phyloP scores from a whole-genome alignment of 2,797 vertebrate genomes.

The Sebastolobus alascanus region DNA sequence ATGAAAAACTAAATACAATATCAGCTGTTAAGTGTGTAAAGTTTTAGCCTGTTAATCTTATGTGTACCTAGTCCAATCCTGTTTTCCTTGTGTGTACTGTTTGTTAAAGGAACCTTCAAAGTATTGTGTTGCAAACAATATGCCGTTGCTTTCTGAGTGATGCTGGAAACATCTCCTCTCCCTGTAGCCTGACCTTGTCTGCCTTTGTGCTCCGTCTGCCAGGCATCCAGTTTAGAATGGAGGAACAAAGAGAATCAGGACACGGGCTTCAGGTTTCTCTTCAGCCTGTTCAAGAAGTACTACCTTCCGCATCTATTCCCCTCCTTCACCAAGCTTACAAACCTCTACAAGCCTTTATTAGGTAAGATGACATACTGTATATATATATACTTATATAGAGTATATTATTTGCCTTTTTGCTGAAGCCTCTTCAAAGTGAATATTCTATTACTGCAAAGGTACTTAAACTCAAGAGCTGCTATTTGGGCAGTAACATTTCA shows the following conservation, averaged over 20 bases:
- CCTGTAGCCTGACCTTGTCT: conserved; percentile 67
- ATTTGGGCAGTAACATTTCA: background rate
- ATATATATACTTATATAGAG: background rate
- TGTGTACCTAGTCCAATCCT: background rate
- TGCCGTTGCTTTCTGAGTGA: conserved; percentile 33
- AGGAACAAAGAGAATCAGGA: conserved; percentile 96
- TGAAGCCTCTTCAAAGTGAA: conserved; percentile 10
- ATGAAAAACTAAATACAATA: background rate
- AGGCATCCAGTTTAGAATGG: conserved; percentile 99
- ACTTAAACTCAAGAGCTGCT: conserved; percentile 11
- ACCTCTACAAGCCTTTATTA: conserved; percentile 97
- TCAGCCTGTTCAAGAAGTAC: conserved; percentile 97
- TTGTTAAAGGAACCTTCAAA: conserved; percentile 41
- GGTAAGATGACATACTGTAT: conserved; percentile 83
- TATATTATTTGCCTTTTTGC: conserved; percentile 7
- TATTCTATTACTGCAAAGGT: conserved; percentile 5
- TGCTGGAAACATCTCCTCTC: conserved; percentile 46
- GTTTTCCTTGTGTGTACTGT: background rate
- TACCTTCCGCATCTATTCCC: conserved; percentile 98
- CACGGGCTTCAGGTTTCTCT: conserved; percentile 98
- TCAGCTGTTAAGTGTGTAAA: conserved; percentile 23
- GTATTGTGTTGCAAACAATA: conserved; percentile 56
- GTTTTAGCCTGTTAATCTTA: conserved; percentile 1
- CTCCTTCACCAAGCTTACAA: conserved; percentile 96
- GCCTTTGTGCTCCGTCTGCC: conserved; percentile 62